These are phyloP conservation scores for Girardinus metallicus DNA, from an alignment of 2,797 vertebrate species.

Conservation along the genomic window DNA sequence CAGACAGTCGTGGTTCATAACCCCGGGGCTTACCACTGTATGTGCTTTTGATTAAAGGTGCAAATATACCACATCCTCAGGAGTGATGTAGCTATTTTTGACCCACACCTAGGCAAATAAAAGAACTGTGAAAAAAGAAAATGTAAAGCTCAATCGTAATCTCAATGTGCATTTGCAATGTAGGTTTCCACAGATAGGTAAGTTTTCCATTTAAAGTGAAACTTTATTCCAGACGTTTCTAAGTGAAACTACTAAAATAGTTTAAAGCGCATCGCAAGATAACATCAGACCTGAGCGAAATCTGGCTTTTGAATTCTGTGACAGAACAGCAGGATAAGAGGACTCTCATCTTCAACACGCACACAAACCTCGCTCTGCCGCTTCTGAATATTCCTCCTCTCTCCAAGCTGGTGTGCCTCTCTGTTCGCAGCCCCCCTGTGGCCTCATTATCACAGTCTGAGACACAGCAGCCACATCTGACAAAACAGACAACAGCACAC, in stretches of 20 bases:
- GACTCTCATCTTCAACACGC: background rate
- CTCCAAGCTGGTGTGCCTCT: conserved; percentile 23
- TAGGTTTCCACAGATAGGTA: background rate
- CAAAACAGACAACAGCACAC: conserved; percentile 23
- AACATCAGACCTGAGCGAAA: conserved; percentile 1
- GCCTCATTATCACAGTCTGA: conserved; percentile 69
- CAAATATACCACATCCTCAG: conserved; percentile 5
- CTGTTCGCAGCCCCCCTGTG: conserved; percentile 62
- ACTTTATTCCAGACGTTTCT: background rate
- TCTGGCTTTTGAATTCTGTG: conserved; percentile 1
- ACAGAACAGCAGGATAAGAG: conserved; percentile 28
- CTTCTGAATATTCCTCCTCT: conserved; percentile 24
- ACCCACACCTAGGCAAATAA: background rate
- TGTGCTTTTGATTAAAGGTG: conserved; percentile 10
- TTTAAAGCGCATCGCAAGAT: background rate
- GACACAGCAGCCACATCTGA: conserved; percentile 45
- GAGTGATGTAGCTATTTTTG: conserved; percentile 1
- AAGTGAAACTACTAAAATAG: conserved; percentile 1
- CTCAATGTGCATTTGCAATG: background rate
- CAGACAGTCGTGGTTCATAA: too few species aligned
- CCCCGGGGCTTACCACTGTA: background rate
- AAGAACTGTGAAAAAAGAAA: background rate
- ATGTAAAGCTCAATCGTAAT: background rate
- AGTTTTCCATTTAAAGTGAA: background rate
- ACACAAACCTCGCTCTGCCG: background rate